These are phyloP conservation scores for Epiblema foenella DNA, from an alignment of 2,888 invertebrate species.

Conservation along the genomic window DNA sequence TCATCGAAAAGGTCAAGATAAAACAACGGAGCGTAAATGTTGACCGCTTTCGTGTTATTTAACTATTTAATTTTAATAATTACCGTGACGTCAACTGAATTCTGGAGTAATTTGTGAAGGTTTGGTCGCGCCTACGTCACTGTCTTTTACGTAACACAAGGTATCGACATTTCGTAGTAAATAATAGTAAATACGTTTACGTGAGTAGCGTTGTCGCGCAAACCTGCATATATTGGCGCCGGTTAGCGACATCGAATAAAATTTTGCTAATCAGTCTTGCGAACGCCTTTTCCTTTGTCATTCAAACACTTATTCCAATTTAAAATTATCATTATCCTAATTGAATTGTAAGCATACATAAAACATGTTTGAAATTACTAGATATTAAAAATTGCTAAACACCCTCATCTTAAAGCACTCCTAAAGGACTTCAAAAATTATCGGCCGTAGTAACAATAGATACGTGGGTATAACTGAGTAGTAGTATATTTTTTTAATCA, in stretches of 20 bases:
- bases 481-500: not conserved
- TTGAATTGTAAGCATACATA: too few relatives aligned
- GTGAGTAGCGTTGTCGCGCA: slow-evolving; percentile 11
- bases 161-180: slow-evolving; percentile 36
- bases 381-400: too few relatives aligned
- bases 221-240: slow-evolving; percentile 13
- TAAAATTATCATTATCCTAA: not conserved
- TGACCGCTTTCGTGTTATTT: slow-evolving; percentile 59
- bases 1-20: slow-evolving; percentile 66
- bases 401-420: too few relatives aligned
- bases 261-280: slow-evolving; percentile 34
- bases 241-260: slow-evolving; percentile 9
- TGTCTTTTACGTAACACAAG: slow-evolving; percentile 54
- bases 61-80: slow-evolving; percentile 56
- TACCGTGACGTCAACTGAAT: slow-evolving; percentile 59
- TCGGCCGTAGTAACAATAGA: too few relatives aligned
- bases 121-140: slow-evolving; percentile 52
- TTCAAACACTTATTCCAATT: slow-evolving; percentile 7
- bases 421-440: too few relatives aligned
- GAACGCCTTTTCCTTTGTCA: slow-evolving; percentile 3
- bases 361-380: too few relatives aligned
- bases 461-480: too few relatives aligned
- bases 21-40: slow-evolving; percentile 61
- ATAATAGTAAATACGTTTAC: slow-evolving; percentile 15
- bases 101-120: slow-evolving; percentile 56